Evolutionary conservation across 2,113 vertebrate species (phyloP).

Genomic region (Engraulis encrasicolus): DNA sequence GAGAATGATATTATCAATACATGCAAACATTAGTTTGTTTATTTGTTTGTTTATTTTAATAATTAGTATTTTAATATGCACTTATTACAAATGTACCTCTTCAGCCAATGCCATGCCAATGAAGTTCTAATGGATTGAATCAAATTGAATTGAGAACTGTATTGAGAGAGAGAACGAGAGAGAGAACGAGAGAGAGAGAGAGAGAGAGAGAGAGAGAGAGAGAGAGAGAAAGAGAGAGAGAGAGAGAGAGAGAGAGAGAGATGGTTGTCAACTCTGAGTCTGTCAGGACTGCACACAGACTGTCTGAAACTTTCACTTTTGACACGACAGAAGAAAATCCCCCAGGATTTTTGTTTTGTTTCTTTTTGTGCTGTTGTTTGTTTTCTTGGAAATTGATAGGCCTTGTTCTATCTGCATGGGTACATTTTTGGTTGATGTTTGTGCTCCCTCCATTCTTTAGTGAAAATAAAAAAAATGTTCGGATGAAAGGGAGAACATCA

Average conservation of each 20-base stretch:
- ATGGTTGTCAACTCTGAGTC: not conserved
- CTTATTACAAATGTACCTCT: too few species aligned
- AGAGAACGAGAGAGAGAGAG: too few species aligned
- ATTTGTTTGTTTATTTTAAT: too few species aligned
- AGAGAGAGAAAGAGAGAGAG: not conserved
- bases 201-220: too few species aligned
- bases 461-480: not conserved
- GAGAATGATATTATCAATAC: too few species aligned
- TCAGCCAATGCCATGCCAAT: too few species aligned
- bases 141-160: too few species aligned
- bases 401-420: not conserved
- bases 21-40: too few species aligned
- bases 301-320: not conserved
- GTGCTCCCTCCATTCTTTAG: not conserved
- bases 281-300: not conserved
- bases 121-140: too few species aligned
- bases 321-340: conserved; percentile 33
- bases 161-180: too few species aligned
- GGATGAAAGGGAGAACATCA: conserved; percentile 24
- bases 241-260: not conserved
- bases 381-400: not conserved
- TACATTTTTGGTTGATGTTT: not conserved
- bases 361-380: not conserved
- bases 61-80: too few species aligned
- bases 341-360: not conserved